A percentile compares a stretch with the other conserved stretches of the same genome.
Evolutionary conservation across 2,113 vertebrate genomes (phyloP).

Genomic region (Numenius arquata): DNA sequence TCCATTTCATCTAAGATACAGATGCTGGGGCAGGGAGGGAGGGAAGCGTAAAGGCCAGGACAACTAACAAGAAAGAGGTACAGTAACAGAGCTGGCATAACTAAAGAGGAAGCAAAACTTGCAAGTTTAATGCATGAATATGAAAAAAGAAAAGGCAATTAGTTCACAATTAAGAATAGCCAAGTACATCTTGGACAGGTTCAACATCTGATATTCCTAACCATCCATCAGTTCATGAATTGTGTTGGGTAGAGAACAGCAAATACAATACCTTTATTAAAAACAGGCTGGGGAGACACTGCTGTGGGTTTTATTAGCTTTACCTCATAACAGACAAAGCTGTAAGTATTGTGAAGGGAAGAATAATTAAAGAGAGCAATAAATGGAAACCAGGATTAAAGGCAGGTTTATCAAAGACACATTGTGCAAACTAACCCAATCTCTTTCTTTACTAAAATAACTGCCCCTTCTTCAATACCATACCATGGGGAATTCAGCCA

Average conservation of each 20-base stretch:
- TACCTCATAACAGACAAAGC: background rate
- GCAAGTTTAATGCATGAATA: background rate
- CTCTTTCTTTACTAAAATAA: background rate
- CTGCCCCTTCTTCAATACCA: background rate
- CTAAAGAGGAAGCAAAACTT: background rate
- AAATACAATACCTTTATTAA: background rate
- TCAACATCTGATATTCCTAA: background rate
- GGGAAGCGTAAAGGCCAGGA: background rate
- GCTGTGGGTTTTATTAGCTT: background rate
- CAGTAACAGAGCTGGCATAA: background rate
- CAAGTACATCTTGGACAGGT: background rate
- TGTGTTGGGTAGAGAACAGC: background rate
- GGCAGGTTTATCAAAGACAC: background rate
- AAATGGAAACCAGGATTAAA: background rate
- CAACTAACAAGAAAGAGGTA: background rate
- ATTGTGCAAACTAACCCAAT: background rate
- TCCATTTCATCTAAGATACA: background rate
- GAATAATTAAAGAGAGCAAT: background rate
- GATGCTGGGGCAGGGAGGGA: no score
- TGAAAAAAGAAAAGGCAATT: background rate
- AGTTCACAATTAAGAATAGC: background rate
- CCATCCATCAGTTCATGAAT: background rate
- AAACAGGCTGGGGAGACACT: background rate
- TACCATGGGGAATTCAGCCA: fast-evolving
- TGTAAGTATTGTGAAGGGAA: background rate